phyloP scores from a whole-genome alignment of 2,113 vertebrate genomes.

The Nymphicus hollandicus region DNA sequence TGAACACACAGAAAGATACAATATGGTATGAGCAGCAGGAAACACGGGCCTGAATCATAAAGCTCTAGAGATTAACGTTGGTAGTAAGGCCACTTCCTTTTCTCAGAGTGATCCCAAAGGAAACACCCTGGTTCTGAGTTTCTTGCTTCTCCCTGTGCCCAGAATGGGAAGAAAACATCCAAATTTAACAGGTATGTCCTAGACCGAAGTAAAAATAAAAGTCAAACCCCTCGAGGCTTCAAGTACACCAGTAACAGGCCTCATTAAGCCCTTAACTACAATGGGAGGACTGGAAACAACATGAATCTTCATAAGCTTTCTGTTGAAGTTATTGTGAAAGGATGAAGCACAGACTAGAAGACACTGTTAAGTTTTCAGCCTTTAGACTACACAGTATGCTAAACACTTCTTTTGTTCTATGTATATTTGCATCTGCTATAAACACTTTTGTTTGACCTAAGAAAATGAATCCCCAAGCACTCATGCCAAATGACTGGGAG shows the following conservation, averaged over 20 bases:
- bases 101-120: background rate
- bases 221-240: background rate
- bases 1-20: background rate
- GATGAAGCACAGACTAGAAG: background rate
- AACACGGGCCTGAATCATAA: background rate
- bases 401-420: no score
- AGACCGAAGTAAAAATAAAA: background rate
- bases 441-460: constrained; percentile 46
- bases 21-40: background rate
- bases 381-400: background rate
- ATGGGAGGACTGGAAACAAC: background rate
- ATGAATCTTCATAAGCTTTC: background rate
- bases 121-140: background rate
- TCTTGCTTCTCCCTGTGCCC: background rate
- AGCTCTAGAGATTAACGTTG: background rate
- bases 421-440: background rate
- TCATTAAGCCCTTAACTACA: background rate
- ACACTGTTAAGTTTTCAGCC: background rate
- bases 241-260: background rate
- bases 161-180: background rate
- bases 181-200: background rate
- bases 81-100: background rate
- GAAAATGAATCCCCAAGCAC: constrained; percentile 45
- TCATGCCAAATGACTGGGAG: constrained; percentile 61
- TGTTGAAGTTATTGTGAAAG: background rate